Evolutionary conservation across 2,797 vertebrate genomes (phyloP).

Genomic region (Eupleurogrammus muticus): DNA sequence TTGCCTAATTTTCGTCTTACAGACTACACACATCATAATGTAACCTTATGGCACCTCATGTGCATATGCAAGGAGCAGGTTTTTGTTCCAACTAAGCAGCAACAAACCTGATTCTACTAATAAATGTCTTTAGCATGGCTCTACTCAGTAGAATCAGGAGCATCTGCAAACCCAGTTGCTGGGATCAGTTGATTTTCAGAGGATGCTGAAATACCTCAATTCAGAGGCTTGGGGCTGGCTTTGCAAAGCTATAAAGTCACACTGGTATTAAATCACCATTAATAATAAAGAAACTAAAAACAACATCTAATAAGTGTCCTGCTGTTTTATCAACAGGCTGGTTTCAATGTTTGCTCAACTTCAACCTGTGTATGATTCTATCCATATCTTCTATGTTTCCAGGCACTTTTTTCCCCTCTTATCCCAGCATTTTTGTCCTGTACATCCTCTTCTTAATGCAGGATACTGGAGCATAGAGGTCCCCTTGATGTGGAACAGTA

Average conservation of each 20-base stretch:
- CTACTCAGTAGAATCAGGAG: not conserved
- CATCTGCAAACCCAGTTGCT: slow-evolving; percentile 13
- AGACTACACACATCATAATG: not conserved
- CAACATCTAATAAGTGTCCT: slow-evolving; percentile 1
- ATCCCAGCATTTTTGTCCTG: slow-evolving; percentile 29
- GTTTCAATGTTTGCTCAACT: slow-evolving; percentile 21
- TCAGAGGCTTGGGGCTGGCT: slow-evolving; percentile 20
- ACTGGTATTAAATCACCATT: slow-evolving; percentile 10
- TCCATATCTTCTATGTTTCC: not conserved
- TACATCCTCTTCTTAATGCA: slow-evolving; percentile 30
- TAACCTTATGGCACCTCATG: no score
- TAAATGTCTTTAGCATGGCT: no score
- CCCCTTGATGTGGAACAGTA: slow-evolving; percentile 14
- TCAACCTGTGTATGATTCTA: slow-evolving; percentile 4
- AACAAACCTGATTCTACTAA: no score
- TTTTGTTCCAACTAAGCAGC: no score
- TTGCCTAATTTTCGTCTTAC: no score
- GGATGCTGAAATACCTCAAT: not conserved
- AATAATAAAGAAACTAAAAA: slow-evolving; percentile 21
- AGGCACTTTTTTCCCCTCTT: slow-evolving; percentile 80
- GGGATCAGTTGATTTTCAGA: not conserved
- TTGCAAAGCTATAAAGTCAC: slow-evolving; percentile 17
- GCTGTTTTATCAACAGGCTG: slow-evolving; percentile 11
- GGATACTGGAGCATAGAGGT: slow-evolving; percentile 30
- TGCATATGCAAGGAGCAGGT: no score